These are phyloP conservation scores for Scolanthus callimorphus DNA, from an alignment of 92 coral and sea anemone species.

Conservation along the genomic window DNA sequence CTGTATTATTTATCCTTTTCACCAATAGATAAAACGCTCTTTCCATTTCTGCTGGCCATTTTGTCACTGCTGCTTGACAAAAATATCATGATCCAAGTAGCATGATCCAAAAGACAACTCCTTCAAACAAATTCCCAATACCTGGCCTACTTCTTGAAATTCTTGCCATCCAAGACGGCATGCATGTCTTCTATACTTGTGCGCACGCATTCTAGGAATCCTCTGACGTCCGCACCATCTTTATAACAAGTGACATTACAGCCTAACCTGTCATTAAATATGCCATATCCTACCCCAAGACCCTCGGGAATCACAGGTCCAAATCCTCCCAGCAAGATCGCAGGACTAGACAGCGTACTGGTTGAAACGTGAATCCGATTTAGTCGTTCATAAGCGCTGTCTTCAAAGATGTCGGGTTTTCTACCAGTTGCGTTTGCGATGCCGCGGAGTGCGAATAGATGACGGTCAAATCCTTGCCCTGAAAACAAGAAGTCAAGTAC, in stretches of 20 bases:
- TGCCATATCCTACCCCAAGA: constrained; percentile 87
- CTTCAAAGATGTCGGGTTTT: constrained; percentile 82
- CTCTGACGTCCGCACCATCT: constrained; percentile 66
- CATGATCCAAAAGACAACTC: too few species aligned
- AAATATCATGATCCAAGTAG: too few species aligned
- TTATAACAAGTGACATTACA: constrained; percentile 83
- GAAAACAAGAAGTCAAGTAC: not conserved
- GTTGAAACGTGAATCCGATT: constrained; percentile 89
- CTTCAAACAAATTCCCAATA: too few species aligned
- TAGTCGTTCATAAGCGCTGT: constrained; percentile 69
- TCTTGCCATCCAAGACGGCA: constrained; percentile 84
- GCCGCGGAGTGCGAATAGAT: constrained; percentile 79
- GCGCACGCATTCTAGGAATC: constrained; percentile 73
- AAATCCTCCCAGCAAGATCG: constrained; percentile 87
- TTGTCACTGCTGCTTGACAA: too few species aligned
- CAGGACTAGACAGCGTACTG: constrained; percentile 91
- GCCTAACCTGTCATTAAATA: constrained; percentile 70
- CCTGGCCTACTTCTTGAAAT: constrained; percentile 60
- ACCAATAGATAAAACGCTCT: too few species aligned
- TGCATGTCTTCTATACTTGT: constrained; percentile 80
- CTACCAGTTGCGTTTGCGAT: constrained; percentile 72
- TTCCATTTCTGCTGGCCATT: too few species aligned
- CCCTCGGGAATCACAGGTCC: constrained; percentile 96
- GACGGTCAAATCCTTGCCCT: constrained; percentile 99
- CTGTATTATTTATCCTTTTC: too few species aligned